Base-by-base conservation (phyloP, 2,888 invertebrate genomes). In the Erpobdella octoculata region DNA sequence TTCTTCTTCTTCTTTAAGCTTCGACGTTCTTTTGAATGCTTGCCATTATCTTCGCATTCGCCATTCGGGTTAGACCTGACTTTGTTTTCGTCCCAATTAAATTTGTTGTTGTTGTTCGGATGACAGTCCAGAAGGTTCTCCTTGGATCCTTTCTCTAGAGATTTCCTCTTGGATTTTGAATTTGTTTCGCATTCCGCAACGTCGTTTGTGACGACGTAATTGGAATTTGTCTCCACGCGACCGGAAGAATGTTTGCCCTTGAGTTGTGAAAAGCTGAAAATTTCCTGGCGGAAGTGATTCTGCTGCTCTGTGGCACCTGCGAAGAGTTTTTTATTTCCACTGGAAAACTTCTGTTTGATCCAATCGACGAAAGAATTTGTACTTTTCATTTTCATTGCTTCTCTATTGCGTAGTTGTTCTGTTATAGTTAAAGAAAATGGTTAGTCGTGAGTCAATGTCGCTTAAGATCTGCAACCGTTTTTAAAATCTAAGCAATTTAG, bases 221-320 rank as follows among this genome's bases (percentile, higher is more conserved):
- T 62, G 33, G 21, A n/a, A 15, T n/a, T 18, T 8, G 28, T 62
- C 33, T 33, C 35, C 62, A 35, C 8, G 35, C 18, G 6, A 62
- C 33, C 35, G 12, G 9, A 33, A 62, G 31, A 35, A 12, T 41
- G 46, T 35, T 62, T 62, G 35, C 28, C 35, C 5, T 62, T 62
- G 8, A 28, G 1, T 53, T 53, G 53, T 5, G 8, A 21, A 1
- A 12, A 33, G 31, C 48, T 69, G 58, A 69, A 69, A 31, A 53
- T 6, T 33, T 48, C 53, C 21, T 48, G 58, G 36, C 37, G 38
- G 69, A 69, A 69, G 28, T 69, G 53, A 35, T 28, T 21, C n/a
- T 53, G 31, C 8, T 69, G 35, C 4, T 35, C 31, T 31, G 58
- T 69, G 21, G 69, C 69, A n/a, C 69, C 69, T 33, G 53, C 69